Conservation (phyloP, 1,140 invertebrate genomes). For the Proales similis region DNA sequence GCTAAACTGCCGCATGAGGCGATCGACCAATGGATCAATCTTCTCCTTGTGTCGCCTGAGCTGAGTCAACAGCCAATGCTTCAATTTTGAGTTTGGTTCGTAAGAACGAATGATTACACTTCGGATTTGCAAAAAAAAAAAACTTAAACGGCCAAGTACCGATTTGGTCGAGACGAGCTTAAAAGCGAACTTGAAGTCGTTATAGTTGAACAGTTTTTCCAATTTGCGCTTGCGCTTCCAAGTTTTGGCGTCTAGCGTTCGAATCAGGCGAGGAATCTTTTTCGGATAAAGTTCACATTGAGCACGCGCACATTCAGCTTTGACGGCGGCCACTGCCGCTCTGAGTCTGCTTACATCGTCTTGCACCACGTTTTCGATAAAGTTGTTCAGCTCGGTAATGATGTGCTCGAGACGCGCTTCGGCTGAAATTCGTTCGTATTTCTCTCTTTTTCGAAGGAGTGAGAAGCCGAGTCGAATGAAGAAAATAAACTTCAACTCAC, state of each 20-base stretch:
- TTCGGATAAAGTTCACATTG: neutral
- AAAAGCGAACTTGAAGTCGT: conserved; percentile 11
- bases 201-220: conserved; percentile 3
- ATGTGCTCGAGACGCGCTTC: neutral
- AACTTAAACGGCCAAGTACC: neutral
- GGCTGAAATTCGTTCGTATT: conserved; percentile 3
- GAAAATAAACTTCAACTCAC: no score
- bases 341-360: conserved; percentile 1
- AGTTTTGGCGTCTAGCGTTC: neutral
- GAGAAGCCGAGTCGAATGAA: neutral
- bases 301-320: neutral
- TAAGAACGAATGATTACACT: neutral
- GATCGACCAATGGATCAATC: neutral
- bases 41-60: neutral
- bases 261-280: neutral
- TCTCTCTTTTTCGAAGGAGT: neutral
- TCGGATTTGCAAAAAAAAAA: neutral
- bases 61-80: neutral
- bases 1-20: neutral
- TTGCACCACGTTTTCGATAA: conserved; percentile 13
- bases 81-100: no score
- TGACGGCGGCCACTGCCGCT: neutral
- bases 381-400: conserved; percentile 17
- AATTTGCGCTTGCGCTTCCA: neutral
- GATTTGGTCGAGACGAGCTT: conserved; percentile 7